Conservation (phyloP, 2,797 vertebrate genomes). For the Distichodus sexfasciatus region DNA sequence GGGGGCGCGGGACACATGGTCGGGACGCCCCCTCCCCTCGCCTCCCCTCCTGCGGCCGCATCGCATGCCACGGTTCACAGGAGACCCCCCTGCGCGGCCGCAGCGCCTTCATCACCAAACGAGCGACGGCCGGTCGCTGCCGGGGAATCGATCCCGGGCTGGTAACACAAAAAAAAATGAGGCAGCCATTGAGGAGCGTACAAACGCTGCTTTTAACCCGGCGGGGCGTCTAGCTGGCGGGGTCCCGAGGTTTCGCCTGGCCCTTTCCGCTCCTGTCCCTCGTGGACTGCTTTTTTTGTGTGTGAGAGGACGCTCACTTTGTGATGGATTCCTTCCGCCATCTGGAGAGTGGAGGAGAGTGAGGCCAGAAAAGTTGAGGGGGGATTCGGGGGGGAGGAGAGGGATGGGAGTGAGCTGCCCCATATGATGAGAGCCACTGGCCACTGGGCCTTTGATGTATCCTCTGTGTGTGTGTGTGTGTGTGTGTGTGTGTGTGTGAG, state of each 20-base stretch:
- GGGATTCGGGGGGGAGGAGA: background rate
- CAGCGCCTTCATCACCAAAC: constrained; percentile 43
- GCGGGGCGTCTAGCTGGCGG: constrained; percentile 31
- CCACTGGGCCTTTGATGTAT: constrained; percentile 47
- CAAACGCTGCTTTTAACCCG: constrained; percentile 47
- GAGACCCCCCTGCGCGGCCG: constrained; percentile 46
- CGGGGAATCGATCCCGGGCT: constrained; percentile 31
- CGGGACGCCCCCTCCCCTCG: no score
- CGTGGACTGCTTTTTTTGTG: constrained; percentile 34
- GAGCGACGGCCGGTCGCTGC: no score
- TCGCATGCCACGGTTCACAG: constrained; percentile 17
- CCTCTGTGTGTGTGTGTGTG: background rate
- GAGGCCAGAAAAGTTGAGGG: constrained; percentile 22
- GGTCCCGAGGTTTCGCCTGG: constrained; percentile 26
- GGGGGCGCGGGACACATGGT: constrained; percentile 35
- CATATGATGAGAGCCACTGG: constrained; percentile 66
- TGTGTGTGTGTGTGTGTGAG: background rate
- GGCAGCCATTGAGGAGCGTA: constrained; percentile 22
- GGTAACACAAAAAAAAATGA: constrained; percentile 25
- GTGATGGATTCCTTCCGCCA: constrained; percentile 44
- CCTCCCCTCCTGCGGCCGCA: no score
- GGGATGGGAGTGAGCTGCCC: constrained; percentile 51
- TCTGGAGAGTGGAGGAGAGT: constrained; percentile 55
- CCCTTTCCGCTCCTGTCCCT: constrained; percentile 14
- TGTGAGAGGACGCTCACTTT: constrained; percentile 36